These are phyloP conservation scores for Sarcophaga rosellei DNA, from an alignment of 2,888 invertebrate genomes.

Conservation along the genomic window DNA sequence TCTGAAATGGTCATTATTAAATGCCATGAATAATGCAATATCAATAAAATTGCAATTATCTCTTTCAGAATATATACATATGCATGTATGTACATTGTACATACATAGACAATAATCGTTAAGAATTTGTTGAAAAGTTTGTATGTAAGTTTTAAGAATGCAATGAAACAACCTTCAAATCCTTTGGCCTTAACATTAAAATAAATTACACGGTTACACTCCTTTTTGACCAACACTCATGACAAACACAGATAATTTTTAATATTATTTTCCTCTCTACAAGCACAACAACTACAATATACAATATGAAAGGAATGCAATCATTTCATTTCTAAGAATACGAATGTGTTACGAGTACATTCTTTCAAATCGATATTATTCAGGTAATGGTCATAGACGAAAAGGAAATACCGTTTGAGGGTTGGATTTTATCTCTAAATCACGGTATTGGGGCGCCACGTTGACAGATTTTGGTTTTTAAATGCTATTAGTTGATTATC, in stretches of 20 bases:
- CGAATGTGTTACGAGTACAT: no score
- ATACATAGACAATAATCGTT: background rate
- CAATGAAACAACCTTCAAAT: slow-evolving; percentile 42
- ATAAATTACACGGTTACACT: slow-evolving; percentile 26
- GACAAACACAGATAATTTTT: slow-evolving; percentile 1
- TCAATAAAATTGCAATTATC: slow-evolving; percentile 59
- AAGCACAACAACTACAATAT: background rate
- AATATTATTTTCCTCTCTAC: no score
- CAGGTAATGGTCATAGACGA: no score
- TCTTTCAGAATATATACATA: slow-evolving; percentile 11
- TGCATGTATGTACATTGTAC: background rate
- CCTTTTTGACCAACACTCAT: slow-evolving; percentile 26
- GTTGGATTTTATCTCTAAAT: no score
- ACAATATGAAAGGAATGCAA: slow-evolving; percentile 9
- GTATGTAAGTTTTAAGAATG: background rate
- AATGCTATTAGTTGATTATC: no score
- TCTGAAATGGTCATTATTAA: slow-evolving; percentile 27
- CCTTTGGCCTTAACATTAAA: slow-evolving; percentile 52
- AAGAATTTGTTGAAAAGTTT: background rate
- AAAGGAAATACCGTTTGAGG: no score
- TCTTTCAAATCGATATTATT: no score
- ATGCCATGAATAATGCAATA: slow-evolving; percentile 51
- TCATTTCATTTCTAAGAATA: slow-evolving; percentile 22
- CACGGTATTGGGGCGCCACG: no score
- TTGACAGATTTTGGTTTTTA: no score